Percentiles rank a stretch among this genome's conserved stretches.
These are phyloP conservation scores for Thymelicus sylvestris DNA, from an alignment of 2,888 invertebrate species.

Conservation along the genomic window DNA sequence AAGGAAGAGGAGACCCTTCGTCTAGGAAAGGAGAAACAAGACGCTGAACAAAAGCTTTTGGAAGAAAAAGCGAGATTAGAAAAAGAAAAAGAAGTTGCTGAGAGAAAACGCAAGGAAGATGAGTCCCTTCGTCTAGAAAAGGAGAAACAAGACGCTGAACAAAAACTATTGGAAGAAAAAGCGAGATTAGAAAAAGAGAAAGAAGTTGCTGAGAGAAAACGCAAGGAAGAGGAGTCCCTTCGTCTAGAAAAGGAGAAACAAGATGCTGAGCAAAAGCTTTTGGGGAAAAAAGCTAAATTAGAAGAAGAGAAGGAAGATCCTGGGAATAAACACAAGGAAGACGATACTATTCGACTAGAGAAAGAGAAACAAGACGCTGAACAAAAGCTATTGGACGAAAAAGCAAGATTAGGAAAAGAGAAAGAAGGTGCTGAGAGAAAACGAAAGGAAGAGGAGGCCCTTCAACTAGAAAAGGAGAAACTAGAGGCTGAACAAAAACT, in stretches of 20 bases:
- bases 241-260: no score
- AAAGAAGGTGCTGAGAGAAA: conserved; percentile 36
- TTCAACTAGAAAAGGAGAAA: conserved; percentile 9
- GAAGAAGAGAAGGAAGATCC: conserved; percentile 3
- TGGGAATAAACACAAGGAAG: not conserved
- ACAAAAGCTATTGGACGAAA: conserved; percentile 8
- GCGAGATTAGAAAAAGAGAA: no score
- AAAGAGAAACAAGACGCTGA: conserved; percentile 1
- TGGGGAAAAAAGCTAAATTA: not conserved
- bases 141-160: no score
- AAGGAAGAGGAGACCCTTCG: no score
- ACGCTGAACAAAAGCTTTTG: conserved; percentile 7
- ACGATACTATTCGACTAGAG: not conserved
- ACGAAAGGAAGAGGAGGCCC: conserved; percentile 37
- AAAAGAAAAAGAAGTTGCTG: no score
- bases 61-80: not conserved
- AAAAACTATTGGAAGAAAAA: no score
- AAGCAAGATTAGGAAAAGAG: conserved; percentile 3
- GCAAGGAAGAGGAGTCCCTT: no score
- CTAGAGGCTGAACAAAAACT: conserved; percentile 19
- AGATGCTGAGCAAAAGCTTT: no score
- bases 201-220: no score
- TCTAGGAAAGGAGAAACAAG: conserved; percentile 7
- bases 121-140: no score
- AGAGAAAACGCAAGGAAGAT: no score